Conservation (phyloP, 2,113 vertebrate genomes). For the Heloderma charlesbogerti region DNA sequence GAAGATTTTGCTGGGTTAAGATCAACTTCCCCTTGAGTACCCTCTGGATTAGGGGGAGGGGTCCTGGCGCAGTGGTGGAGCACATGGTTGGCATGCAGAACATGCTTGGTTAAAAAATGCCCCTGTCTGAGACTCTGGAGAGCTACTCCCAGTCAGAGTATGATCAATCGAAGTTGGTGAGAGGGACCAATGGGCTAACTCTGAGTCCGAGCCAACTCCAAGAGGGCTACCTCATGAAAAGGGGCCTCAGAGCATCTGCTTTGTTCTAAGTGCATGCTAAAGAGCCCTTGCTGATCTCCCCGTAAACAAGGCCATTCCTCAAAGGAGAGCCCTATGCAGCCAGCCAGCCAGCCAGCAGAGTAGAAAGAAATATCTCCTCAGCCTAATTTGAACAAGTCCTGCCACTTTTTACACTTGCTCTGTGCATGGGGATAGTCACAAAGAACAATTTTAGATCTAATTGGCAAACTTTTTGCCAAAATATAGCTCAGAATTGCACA, state of each 20-base stretch:
- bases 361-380: background rate
- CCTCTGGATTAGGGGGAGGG: background rate
- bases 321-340: background rate
- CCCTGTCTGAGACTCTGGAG: too few relatives aligned
- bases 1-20: background rate
- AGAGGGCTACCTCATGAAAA: background rate
- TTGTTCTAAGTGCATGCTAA: background rate
- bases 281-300: background rate
- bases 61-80: too few relatives aligned
- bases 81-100: background rate
- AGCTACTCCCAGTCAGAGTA: background rate
- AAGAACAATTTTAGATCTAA: background rate
- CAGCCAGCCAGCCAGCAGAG: background rate
- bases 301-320: background rate
- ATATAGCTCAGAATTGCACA: background rate
- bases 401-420: background rate
- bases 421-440: background rate
- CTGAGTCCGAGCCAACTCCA: background rate
- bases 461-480: conserved; percentile 1
- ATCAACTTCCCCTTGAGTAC: background rate
- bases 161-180: background rate
- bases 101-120: background rate
- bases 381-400: conserved; percentile 21
- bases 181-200: background rate
- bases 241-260: background rate